Evolutionary conservation across 2,113 vertebrate species (phyloP), one percentile per base, ranked within the genome.

Genomic region (Zapornia atra): DNA sequence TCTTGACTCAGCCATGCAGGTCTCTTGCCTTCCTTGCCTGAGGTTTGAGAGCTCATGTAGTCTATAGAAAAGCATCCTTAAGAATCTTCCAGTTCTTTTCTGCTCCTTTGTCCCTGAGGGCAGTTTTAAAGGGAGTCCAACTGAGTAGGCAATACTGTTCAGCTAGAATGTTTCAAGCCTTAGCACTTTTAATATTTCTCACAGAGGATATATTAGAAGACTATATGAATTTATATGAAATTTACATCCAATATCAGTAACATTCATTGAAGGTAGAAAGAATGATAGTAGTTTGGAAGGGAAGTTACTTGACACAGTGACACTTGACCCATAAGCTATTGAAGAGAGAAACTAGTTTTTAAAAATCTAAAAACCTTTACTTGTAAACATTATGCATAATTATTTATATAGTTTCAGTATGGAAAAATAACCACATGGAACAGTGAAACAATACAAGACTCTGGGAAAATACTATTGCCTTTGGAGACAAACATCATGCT

Each of bases 21-120:
- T 20, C 12, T 59, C 36, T 34, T 59, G 12, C 15, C 6, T 51
- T 68, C 12, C 26, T 65, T 42, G 13, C 7, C 28, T 68, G 29
- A 16, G 16, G 7, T 64, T 7, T 0, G 0, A 68, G 44, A 34
- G 33, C 8, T 80, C 33, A 54, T 56, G 22, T 1, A 0, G 4
- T 46, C 12, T 48, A 2, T 34, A 15, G 12, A 57, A 57, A 48
- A 46, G 6, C 1, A 1, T 24, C 15, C 29, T 80, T 65, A 65
- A 64, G 29, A 10, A 28, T 61, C n/a, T 56, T 11, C 10, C 57
- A 40, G 6, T 10, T 56, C 14, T 40, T 1, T n/a, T 71, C 15
- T n/a, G 10, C 10, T 48, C 14, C 16, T 6, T 51, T 66, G 31
- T 44, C 25, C 14, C 31, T 33, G 11, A 59, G 16, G 9, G 5